Evolutionary conservation across 2,113 vertebrate species (phyloP), one percentile per base, ranked within the genome.

Genomic region (Leptobrachium ailaonicum): DNA sequence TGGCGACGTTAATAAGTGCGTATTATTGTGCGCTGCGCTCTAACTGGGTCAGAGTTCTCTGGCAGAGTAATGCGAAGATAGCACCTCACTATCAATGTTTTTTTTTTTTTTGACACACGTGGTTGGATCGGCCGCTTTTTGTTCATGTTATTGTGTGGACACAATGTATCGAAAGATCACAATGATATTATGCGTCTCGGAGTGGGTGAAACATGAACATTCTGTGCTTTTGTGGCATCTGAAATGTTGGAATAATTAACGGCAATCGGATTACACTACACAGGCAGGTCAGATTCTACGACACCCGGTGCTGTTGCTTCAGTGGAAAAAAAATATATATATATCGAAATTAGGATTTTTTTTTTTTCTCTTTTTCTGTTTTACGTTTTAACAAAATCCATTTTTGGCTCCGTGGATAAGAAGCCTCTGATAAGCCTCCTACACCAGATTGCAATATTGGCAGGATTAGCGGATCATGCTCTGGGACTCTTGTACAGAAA

Each of bases 361-460:
- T 66, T 2, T 40, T 9, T 20, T 7, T 64, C 7, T 41, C 68
- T 8, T 2, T 1, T 13, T 67, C 41, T 63, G 50, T 44, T 45
- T 71, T 41, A 2, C 63, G 41, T 64, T 40, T 42, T 67, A 41
- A 73, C 50, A 73, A 66, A 73, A 56, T 32, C 20, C 50, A 43
- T 3, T 66, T 73, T 73, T 66, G 47, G 14, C 41, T 53, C 44
- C 4, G 9, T 47, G 69, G n/a, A 13, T 44, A 66, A 20, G 56
- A 50, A 20, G 58, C 54, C n/a, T 54, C 42, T 73, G 70, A 73
- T 43, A n/a, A 56, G 44, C 60, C 60, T 66, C 70, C 45, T 12
- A 63, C 41, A 62, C 64, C 66, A 66, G 58, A 14, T 62, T 71
- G 68, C 5, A 53, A 43, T 64, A 12, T 79, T 79, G 71, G 70